A percentile compares a stretch with the other conserved stretches of the same genome.
phyloP scores from a whole-genome alignment of 1,140 invertebrate species.

The Temnothorax curvispinosus region DNA sequence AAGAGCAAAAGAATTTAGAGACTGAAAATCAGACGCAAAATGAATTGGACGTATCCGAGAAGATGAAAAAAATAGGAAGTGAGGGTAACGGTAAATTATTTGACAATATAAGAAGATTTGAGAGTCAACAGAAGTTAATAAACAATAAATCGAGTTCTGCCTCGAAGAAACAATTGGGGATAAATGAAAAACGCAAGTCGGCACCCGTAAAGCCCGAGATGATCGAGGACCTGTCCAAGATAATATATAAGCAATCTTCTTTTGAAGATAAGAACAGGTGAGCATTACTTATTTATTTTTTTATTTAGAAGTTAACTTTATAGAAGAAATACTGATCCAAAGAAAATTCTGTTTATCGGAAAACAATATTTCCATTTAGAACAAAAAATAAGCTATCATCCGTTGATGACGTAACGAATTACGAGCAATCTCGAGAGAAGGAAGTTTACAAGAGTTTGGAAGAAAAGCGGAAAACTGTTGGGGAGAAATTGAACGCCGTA shows the following conservation, averaged over 20 bases:
- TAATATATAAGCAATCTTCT: constrained; percentile 78
- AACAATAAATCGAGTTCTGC: constrained; percentile 60
- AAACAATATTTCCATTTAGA: constrained; percentile 64
- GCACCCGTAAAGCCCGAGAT: constrained; percentile 80
- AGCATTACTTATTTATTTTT: constrained; percentile 36
- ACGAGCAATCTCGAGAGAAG: constrained; percentile 64
- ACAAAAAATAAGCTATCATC: constrained; percentile 61
- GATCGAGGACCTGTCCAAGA: constrained; percentile 78
- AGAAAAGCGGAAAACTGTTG: constrained; percentile 82
- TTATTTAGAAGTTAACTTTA: neutral
- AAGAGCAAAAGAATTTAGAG: constrained; percentile 45
- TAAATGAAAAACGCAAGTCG: constrained; percentile 83
- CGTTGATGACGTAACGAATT: constrained; percentile 63
- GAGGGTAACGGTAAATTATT: constrained; percentile 59
- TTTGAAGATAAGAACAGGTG: constrained; percentile 79
- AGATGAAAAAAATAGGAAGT: constrained; percentile 38
- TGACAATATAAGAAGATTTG: constrained; percentile 72
- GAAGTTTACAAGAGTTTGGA: constrained; percentile 78
- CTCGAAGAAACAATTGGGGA: constrained; percentile 67
- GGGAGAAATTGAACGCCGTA: constrained; percentile 84
- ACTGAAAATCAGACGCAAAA: constrained; percentile 42
- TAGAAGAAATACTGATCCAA: neutral
- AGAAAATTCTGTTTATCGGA: constrained; percentile 4
- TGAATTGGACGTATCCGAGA: constrained; percentile 52
- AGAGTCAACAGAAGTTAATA: constrained; percentile 76